Percentiles rank a stretch among this genome's conserved stretches.
Evolutionary conservation across 2,888 invertebrate genomes (phyloP).

Genomic region (Ophion costatus): DNA sequence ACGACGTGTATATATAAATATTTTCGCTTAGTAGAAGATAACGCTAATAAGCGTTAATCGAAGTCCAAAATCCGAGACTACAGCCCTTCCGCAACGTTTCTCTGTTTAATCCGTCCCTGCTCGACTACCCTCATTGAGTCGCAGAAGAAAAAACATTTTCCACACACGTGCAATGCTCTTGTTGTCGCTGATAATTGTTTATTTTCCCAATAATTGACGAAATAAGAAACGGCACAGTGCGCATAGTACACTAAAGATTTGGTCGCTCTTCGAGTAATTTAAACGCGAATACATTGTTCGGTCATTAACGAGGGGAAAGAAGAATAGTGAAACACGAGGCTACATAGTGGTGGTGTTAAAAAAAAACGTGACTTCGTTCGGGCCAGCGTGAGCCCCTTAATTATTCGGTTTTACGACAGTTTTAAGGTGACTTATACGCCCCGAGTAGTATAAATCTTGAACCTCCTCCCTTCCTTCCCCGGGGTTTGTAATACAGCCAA

Average conservation of each 20-base stretch:
- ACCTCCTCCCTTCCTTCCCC: constrained; percentile 52
- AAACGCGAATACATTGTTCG: constrained; percentile 34
- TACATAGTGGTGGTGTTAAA: neutral
- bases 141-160: neutral
- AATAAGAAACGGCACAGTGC: neutral
- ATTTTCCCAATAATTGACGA: neutral
- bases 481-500: constrained; percentile 54
- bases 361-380: constrained; percentile 24
- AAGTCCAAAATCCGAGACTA: constrained; percentile 39
- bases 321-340: constrained; percentile 17
- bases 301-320: neutral
- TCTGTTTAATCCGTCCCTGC: neutral
- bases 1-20: constrained; percentile 36
- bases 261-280: constrained; percentile 14
- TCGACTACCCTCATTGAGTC: neutral
- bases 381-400: constrained; percentile 57
- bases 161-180: neutral
- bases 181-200: neutral
- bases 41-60: constrained; percentile 63
- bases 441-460: constrained; percentile 74
- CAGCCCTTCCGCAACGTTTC: constrained; percentile 16
- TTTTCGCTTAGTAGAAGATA: constrained; percentile 1
- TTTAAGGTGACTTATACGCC: constrained; percentile 71
- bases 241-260: neutral
- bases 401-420: constrained; percentile 68